Conservation (phyloP, 2,888 invertebrate species). For the Sarcophaga carnaria region DNA sequence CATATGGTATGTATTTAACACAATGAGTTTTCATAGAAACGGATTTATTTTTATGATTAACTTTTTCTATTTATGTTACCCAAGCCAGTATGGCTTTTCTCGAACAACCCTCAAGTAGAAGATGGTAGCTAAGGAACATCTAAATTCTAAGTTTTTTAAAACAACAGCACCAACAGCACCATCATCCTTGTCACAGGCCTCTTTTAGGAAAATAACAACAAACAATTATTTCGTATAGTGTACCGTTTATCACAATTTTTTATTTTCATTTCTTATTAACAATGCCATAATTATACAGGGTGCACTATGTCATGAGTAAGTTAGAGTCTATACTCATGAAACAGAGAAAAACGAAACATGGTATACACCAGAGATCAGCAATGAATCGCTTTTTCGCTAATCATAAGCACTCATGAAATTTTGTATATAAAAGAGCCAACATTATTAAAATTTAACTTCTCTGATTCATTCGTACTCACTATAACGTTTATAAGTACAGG, state of each 20-base stretch:
- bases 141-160: neutral
- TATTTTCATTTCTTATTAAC: slow-evolving; percentile 10
- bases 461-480: no score
- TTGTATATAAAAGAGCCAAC: no score
- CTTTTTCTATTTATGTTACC: neutral
- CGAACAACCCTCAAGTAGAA: slow-evolving; percentile 38
- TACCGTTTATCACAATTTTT: neutral
- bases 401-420: no score
- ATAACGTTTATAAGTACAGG: no score
- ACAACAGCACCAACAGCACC: slow-evolving; percentile 1
- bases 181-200: slow-evolving; percentile 12
- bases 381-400: no score
- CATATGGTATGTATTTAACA: no score
- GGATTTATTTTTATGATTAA: neutral
- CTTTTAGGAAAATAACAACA: slow-evolving; percentile 48
- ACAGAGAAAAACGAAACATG: no score
- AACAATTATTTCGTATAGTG: slow-evolving; percentile 45
- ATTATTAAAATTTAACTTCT: no score
- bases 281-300: slow-evolving; percentile 25
- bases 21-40: neutral
- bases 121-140: slow-evolving; percentile 13
- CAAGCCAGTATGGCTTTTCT: neutral
- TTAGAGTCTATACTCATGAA: no score
- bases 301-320: neutral
- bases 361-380: no score